Evolutionary conservation across 2,888 invertebrate species (phyloP).

Genomic region (Orthosia gracilis): DNA sequence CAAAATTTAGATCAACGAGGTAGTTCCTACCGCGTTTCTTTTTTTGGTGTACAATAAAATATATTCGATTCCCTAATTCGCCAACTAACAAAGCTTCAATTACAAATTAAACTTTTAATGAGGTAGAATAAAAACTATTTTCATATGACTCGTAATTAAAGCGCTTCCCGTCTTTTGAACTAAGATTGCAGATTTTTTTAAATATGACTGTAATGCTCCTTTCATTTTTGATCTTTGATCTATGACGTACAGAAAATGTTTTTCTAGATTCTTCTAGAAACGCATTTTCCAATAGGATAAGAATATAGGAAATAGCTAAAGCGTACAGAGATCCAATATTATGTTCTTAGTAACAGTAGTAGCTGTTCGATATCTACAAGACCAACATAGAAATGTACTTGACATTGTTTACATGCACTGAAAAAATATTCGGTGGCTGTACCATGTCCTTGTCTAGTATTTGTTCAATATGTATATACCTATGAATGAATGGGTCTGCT

Average conservation of each 20-base stretch:
- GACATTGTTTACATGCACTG: background rate
- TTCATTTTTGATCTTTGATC: too few relatives aligned
- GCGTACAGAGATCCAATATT: background rate
- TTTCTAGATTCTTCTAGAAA: too few relatives aligned
- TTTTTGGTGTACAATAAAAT: too few relatives aligned
- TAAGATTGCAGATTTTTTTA: background rate
- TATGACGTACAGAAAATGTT: too few relatives aligned
- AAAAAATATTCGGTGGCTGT: background rate
- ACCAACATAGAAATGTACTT: background rate
- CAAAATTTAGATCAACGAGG: too few relatives aligned
- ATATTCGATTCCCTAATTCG: too few relatives aligned
- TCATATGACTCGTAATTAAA: background rate
- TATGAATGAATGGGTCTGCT: too few relatives aligned
- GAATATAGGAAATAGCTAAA: too few relatives aligned
- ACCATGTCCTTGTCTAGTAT: background rate
- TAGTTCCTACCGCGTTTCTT: too few relatives aligned
- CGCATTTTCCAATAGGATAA: too few relatives aligned
- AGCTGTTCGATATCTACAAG: background rate
- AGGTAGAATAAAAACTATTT: conserved; percentile 1
- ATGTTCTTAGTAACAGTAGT: background rate
- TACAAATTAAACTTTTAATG: conserved; percentile 7
- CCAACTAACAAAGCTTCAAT: background rate
- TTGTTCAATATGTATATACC: background rate
- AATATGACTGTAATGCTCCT: background rate
- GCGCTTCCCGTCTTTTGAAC: background rate